Conservation (phyloP, 1,140 invertebrate species). For the Neodiprion pinetum region DNA sequence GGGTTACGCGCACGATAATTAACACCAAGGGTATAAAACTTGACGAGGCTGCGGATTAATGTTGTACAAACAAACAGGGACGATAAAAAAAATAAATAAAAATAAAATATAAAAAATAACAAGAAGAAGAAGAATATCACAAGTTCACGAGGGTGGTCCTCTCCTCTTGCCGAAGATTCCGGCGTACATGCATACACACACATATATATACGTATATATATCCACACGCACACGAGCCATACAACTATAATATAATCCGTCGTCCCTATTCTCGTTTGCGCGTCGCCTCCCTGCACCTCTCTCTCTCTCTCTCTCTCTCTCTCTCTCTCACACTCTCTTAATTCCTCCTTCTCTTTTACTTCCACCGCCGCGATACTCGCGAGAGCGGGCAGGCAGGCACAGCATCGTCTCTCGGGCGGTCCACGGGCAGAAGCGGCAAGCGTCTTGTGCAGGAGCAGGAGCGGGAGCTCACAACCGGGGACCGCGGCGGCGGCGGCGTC, state of each 20-base stretch:
- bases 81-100: not conserved
- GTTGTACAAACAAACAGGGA: not conserved
- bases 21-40: no score
- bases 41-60: no score
- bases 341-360: no score
- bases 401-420: not conserved
- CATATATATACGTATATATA: no score
- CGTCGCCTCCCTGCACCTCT: not conserved
- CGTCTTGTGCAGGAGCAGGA: not conserved
- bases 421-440: not conserved
- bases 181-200: constrained; percentile 8
- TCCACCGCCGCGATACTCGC: no score
- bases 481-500: not conserved
- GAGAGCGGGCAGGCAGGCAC: constrained; percentile 16
- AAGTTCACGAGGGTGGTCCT: not conserved
- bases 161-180: constrained; percentile 8
- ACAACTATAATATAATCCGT: not conserved
- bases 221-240: no score
- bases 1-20: no score
- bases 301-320: no score
- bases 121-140: not conserved
- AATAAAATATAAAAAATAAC: not conserved
- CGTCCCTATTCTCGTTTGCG: constrained; percentile 6
- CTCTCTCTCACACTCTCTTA: not conserved
- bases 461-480: not conserved